Base-by-base conservation (phyloP, 2,113 vertebrate genomes). In the Malurus elegans region DNA sequence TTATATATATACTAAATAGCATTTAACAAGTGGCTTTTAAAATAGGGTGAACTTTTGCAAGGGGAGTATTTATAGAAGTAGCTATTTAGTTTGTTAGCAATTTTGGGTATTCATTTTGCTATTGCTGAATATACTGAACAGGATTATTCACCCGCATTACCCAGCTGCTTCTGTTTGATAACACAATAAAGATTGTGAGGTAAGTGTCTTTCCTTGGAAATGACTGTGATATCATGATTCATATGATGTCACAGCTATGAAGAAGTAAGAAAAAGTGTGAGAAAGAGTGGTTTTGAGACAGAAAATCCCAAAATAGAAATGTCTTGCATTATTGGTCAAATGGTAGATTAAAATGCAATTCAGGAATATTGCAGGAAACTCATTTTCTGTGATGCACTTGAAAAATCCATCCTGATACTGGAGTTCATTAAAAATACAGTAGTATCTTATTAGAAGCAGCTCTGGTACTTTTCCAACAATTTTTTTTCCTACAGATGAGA, bases 91-190 rank as follows among this genome's bases (percentile, higher is more conserved):
- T 95, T 86, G 80, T 66, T 90, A 78, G 95, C 51, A 95, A 97
- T 97, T 97, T 97, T 95, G 28, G 4, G 93, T 83, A 95, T 95
- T 96, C 90, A 96, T 96, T 94, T 96, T 94, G 88, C 85, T 88
- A 21, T 88, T 96, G 95, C 95, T 96, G 93, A 96, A 92, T 92
- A 80, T 80, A 92, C 75, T 88, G 92, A 97, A 90, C 60, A 88
- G 60, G 67, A 91, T 96, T 90, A 95, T 97, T 97, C 96, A 97
- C 71, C 87, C 90, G 88, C 96, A 94, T 93, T 90, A 90, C 81
- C 92, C 94, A 97, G 92, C 94, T 96, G 94, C 92, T 97, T 92
- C 95, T 96, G 75, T 92, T 90, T 78, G 79, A 88, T 96, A 96
- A 80, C 31, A 53, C 81, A 94, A 70, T 93, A 56, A 93, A 86